A percentile compares a stretch with the other conserved stretches of the same genome.
Conservation (phyloP, 2,888 invertebrate species). For the Tyria jacobaeae region DNA sequence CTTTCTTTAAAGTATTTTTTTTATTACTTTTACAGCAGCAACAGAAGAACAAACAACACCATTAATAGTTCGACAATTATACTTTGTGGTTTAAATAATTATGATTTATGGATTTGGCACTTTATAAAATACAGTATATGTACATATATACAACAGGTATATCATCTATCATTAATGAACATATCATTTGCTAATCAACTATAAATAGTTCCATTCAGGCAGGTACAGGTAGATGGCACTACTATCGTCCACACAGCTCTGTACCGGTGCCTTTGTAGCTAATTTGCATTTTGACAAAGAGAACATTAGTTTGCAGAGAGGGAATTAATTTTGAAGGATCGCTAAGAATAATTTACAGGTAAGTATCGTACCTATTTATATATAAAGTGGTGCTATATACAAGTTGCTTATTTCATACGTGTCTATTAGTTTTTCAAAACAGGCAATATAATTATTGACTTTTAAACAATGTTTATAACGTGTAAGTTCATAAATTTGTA, state of each 20-base stretch:
- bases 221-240: constrained; percentile 25
- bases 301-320: constrained; percentile 25
- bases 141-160: too few relatives aligned
- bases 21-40: too few relatives aligned
- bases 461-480: too few relatives aligned
- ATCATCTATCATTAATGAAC: neutral
- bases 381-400: neutral
- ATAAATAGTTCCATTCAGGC: constrained; percentile 14
- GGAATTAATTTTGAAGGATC: neutral
- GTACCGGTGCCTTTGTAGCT: constrained; percentile 39
- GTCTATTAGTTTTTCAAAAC: neutral
- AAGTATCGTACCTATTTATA: neutral
- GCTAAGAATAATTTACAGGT: constrained; percentile 8
- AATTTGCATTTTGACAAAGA: constrained; percentile 64
- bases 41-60: too few relatives aligned
- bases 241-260: constrained; percentile 30
- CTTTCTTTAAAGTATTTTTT: too few relatives aligned
- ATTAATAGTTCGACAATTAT: too few relatives aligned
- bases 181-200: neutral
- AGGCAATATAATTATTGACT: too few relatives aligned
- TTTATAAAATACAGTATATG: too few relatives aligned
- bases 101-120: too few relatives aligned
- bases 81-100: too few relatives aligned
- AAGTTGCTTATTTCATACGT: neutral
- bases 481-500: too few relatives aligned